Evolutionary conservation across 2,113 vertebrate genomes (phyloP).

Genomic region (Eretmodus cyanostictus): DNA sequence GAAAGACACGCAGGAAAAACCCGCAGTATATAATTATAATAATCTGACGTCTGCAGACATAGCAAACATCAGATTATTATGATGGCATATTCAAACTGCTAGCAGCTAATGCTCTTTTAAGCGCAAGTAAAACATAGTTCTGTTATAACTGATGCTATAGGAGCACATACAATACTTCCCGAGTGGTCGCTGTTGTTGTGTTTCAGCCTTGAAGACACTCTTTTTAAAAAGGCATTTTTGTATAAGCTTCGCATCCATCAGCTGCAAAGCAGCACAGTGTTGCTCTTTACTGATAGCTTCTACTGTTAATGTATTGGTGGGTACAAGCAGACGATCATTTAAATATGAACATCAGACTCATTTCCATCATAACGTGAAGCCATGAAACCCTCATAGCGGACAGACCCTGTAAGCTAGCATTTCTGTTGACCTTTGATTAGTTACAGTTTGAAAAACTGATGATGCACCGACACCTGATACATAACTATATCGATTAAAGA

Average conservation of each 20-base stretch:
- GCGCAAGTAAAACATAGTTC: background rate
- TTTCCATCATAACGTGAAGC: background rate
- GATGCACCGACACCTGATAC: background rate
- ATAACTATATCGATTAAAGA: background rate
- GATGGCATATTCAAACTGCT: background rate
- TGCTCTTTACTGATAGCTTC: background rate
- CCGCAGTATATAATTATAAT: background rate
- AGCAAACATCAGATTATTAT: background rate
- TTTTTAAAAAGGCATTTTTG: background rate
- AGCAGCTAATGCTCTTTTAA: background rate
- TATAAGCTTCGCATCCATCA: background rate
- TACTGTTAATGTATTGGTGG: background rate
- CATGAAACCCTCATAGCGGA: background rate
- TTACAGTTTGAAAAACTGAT: background rate
- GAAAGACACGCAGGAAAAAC: background rate
- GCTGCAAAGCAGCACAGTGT: background rate
- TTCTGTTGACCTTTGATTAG: background rate
- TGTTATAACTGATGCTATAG: background rate
- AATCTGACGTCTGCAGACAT: background rate
- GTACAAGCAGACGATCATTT: background rate
- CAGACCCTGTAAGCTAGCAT: background rate
- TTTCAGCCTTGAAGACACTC: background rate
- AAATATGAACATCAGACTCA: background rate
- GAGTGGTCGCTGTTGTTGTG: background rate
- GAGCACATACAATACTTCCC: background rate